A percentile compares a stretch with the other conserved stretches of the same genome.
Evolutionary conservation across 2,797 vertebrate species (phyloP).

Genomic region (Geotrypetes seraphini): DNA sequence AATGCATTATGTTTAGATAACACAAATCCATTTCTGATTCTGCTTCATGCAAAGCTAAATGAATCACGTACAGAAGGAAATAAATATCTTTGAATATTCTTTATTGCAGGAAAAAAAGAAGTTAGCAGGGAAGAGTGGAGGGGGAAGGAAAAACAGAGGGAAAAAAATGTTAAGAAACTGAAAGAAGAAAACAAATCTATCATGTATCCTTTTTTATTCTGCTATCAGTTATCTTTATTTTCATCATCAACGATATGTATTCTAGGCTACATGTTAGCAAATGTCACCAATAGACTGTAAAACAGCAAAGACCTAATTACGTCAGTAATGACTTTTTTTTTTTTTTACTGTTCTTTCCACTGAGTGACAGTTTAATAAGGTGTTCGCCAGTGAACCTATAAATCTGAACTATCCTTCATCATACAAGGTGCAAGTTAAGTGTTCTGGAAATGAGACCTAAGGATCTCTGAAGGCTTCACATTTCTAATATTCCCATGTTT

Average conservation of each 20-base stretch:
- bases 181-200: no score
- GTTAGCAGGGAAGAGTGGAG: neutral
- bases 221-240: no score
- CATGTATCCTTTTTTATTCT: no score
- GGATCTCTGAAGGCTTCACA: no score
- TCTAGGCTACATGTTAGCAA: neutral
- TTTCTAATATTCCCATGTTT: no score
- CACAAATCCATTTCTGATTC: no score
- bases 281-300: slow-evolving; percentile 14
- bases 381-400: slow-evolving; percentile 14
- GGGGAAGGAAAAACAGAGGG: neutral
- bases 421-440: slow-evolving; percentile 2
- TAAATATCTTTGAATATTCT: no score
- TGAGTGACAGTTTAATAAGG: slow-evolving; percentile 39
- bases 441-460: slow-evolving; percentile 19
- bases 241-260: neutral
- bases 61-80: no score
- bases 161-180: no score
- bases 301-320: slow-evolving; percentile 31
- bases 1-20: no score
- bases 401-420: slow-evolving; percentile 22
- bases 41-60: no score
- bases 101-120: neutral
- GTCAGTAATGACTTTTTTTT: slow-evolving; percentile 31
- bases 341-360: slow-evolving; percentile 10